These are phyloP conservation scores for Diaprepes abbreviatus DNA, from an alignment of 2,888 invertebrate genomes.

Conservation along the genomic window DNA sequence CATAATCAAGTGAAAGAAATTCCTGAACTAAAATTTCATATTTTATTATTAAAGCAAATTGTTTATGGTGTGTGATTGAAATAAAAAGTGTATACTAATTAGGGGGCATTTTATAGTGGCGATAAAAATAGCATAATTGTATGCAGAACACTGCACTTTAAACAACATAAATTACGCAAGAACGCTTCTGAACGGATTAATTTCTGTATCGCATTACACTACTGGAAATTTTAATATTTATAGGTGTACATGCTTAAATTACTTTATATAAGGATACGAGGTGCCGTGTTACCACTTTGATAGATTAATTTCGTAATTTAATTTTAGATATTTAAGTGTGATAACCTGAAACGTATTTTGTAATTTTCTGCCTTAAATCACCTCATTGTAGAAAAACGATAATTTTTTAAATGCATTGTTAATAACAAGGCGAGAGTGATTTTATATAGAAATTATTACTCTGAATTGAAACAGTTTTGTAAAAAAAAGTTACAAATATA, in stretches of 20 bases:
- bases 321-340: constrained; percentile 8
- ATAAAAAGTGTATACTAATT: not conserved
- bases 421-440: not conserved
- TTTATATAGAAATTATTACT: not conserved
- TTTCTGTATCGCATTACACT: constrained; percentile 23
- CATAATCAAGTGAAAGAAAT: too few species aligned
- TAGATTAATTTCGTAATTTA: constrained; percentile 11
- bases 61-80: not conserved
- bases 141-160: constrained; percentile 1
- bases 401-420: not conserved
- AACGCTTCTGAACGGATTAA: constrained; percentile 17
- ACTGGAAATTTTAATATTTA: constrained; percentile 33
- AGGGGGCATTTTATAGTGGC: not conserved
- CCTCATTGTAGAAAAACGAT: not conserved
- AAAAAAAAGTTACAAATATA: too few species aligned
- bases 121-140: constrained; percentile 1
- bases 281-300: constrained; percentile 11
- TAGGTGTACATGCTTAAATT: constrained; percentile 16
- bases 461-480: too few species aligned
- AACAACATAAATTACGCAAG: constrained; percentile 21
- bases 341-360: not conserved
- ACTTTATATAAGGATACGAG: constrained; percentile 14
- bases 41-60: not conserved
- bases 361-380: not conserved
- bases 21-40: too few species aligned